Conservation (phyloP, 2,113 vertebrate species). For the Colaptes auratus region DNA sequence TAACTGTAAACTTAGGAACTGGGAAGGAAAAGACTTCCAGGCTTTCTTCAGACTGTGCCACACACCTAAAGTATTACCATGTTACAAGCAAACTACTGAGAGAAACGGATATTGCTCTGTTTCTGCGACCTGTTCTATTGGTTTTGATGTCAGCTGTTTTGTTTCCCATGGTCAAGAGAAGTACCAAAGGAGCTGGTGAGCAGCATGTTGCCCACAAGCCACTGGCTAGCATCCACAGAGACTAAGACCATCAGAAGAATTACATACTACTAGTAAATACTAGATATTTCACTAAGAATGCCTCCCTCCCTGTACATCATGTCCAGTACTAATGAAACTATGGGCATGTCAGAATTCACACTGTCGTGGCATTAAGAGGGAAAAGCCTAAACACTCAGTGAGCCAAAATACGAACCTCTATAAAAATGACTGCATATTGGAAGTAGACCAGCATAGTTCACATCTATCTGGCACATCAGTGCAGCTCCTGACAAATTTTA, state of each 20-base stretch:
- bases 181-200: neutral
- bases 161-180: neutral
- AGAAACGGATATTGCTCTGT: neutral
- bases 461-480: no score
- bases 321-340: neutral
- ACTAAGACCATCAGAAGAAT: neutral
- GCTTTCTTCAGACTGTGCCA: neutral
- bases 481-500: neutral
- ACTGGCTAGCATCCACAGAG: neutral
- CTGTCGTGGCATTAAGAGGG: neutral
- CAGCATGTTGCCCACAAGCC: neutral
- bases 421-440: neutral
- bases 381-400: neutral
- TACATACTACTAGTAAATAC: neutral
- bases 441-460: neutral
- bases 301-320: accelerated
- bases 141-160: neutral
- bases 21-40: neutral
- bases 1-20: neutral
- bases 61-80: neutral
- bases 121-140: neutral
- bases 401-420: neutral
- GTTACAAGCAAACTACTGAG: neutral
- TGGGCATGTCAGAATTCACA: neutral
- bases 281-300: neutral